Conservation (phyloP, 1,140 invertebrate genomes). For the Macrotrachela quadricornifera region DNA sequence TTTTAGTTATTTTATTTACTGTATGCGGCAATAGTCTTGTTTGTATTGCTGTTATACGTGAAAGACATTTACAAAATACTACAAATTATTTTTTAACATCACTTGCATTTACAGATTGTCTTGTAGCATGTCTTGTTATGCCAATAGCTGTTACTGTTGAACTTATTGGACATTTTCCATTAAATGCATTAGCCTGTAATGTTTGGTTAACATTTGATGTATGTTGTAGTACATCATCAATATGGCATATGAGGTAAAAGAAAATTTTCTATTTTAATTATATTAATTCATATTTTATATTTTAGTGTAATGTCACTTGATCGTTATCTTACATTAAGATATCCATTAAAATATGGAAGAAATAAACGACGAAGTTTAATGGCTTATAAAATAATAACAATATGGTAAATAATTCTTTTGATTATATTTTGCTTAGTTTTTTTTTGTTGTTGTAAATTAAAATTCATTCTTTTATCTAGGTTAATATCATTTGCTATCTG, state of each 20-base stretch:
- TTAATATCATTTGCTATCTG: slow-evolving; percentile 65
- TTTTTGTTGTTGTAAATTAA: too few relatives aligned
- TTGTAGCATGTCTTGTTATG: slow-evolving; percentile 56
- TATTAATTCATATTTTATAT: slow-evolving; percentile 14
- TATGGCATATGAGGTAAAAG: slow-evolving; percentile 63
- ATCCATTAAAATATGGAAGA: slow-evolving; percentile 61
- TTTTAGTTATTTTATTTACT: slow-evolving; percentile 13
- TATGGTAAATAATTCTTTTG: slow-evolving; percentile 37
- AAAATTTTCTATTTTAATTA: too few relatives aligned
- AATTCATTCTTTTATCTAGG: slow-evolving; percentile 26
- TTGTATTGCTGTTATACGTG: slow-evolving; percentile 21
- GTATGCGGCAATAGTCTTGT: slow-evolving; percentile 20
- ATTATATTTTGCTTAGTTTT: too few relatives aligned
- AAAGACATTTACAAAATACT: slow-evolving; percentile 21
- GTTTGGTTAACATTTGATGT: slow-evolving; percentile 43
- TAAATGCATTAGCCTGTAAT: background rate
- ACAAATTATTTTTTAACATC: slow-evolving; percentile 27
- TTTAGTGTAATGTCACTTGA: slow-evolving; percentile 29
- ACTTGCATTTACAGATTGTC: slow-evolving; percentile 19
- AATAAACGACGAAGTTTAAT: slow-evolving; percentile 65
- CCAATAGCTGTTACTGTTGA: slow-evolving; percentile 60
- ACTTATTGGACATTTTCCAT: slow-evolving; percentile 49
- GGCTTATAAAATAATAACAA: slow-evolving; percentile 62
- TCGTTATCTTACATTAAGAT: slow-evolving; percentile 61
- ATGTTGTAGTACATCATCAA: slow-evolving; percentile 78